phyloP scores from a whole-genome alignment of 2,888 invertebrate species.

The Dryadula phaetusa region DNA sequence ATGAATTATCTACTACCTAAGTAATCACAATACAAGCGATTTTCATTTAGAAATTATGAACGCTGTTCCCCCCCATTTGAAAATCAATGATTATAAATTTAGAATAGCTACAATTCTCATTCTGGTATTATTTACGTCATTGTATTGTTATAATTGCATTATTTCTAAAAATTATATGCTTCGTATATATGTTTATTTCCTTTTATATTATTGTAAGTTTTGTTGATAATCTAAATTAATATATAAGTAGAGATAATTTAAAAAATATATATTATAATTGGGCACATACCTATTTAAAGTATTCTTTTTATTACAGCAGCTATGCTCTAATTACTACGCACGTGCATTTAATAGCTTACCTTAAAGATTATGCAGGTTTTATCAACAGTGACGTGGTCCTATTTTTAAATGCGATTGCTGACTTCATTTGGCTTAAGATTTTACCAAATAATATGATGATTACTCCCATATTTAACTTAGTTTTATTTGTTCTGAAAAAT shows the following conservation, averaged over 20 bases:
- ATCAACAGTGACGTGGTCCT: constrained; percentile 61
- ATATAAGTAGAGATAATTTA: neutral
- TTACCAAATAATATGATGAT: neutral
- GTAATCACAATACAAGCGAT: too few relatives aligned
- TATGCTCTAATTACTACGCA: constrained; percentile 55
- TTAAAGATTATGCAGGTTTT: constrained; percentile 56
- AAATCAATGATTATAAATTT: neutral
- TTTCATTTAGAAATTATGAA: neutral
- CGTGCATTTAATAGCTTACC: constrained; percentile 55
- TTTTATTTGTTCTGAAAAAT: neutral
- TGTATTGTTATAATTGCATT: neutral
- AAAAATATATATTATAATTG: constrained; percentile 7
- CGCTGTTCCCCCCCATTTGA: too few relatives aligned
- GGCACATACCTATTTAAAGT: neutral
- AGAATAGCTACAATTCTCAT: neutral
- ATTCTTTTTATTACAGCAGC: neutral
- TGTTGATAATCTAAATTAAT: neutral
- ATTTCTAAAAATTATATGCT: too few relatives aligned
- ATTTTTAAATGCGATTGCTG: constrained; percentile 54
- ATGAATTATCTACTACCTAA: neutral
- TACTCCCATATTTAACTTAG: too few relatives aligned
- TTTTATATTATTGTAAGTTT: neutral
- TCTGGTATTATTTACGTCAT: neutral
- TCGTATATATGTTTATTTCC: too few relatives aligned
- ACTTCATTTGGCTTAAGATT: constrained; percentile 5